Percentiles rank a stretch among this genome's conserved stretches.
These are phyloP conservation scores for Cantharis lateralis DNA, from an alignment of 2,888 invertebrate species.

Conservation along the genomic window DNA sequence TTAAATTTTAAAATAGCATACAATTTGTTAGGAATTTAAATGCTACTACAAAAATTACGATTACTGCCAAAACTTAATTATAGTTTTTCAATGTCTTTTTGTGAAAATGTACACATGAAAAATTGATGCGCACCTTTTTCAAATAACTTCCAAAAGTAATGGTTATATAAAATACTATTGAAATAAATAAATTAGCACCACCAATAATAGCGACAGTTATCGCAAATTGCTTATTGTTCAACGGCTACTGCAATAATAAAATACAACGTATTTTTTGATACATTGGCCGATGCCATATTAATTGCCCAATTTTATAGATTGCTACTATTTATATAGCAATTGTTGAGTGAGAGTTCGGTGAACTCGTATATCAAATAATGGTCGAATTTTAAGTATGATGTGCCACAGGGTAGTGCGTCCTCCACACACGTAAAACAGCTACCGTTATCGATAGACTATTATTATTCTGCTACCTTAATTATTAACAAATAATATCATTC, in stretches of 20 bases:
- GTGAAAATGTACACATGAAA: no score
- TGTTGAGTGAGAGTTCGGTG: constrained; percentile 20
- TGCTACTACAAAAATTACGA: not conserved
- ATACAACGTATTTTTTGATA: constrained; percentile 7
- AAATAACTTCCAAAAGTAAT: no score
- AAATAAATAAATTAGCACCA: not conserved
- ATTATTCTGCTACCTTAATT: not conserved
- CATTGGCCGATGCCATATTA: constrained; percentile 28
- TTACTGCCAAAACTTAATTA: not conserved
- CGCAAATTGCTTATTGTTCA: not conserved
- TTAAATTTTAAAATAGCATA: not conserved
- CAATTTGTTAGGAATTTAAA: not conserved
- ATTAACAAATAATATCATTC: no score
- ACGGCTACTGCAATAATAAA: not conserved
- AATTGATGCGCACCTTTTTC: no score
- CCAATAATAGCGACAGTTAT: not conserved
- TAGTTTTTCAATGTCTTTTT: not conserved
- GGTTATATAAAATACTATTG: no score
- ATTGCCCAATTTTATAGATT: constrained; percentile 27
- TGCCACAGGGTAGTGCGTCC: not conserved
- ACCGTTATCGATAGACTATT: not conserved
- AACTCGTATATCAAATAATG: constrained; percentile 18
- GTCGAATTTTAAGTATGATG: not conserved
- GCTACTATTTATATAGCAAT: constrained; percentile 15
- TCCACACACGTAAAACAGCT: not conserved